phyloP scores from a whole-genome alignment of 2,113 vertebrate genomes.

The Nycticebus coucang region DNA sequence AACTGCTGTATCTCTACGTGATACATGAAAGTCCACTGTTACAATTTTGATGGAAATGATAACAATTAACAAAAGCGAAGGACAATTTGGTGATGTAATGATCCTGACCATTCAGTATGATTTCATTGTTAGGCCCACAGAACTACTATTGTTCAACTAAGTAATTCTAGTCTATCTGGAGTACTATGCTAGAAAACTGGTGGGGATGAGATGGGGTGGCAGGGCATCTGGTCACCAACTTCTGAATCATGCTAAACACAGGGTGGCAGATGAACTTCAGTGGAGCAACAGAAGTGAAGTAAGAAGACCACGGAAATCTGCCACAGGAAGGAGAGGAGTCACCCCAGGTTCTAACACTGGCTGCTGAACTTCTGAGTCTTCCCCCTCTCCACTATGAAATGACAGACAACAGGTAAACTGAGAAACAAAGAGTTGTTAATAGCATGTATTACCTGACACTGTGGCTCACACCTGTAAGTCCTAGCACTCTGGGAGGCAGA shows the following conservation, averaged over 20 bases:
- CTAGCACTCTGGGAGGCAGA: too few species aligned
- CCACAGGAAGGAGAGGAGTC: background rate
- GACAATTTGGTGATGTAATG: background rate
- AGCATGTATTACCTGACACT: background rate
- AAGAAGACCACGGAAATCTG: too few species aligned
- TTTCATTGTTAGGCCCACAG: background rate
- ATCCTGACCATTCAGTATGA: background rate
- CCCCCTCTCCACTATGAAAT: background rate
- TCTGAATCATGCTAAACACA: background rate
- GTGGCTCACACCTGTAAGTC: too few species aligned
- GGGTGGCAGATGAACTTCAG: background rate
- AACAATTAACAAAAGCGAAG: background rate
- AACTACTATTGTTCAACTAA: background rate
- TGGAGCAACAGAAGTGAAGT: rapidly evolving
- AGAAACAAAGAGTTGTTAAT: background rate
- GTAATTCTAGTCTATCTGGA: background rate
- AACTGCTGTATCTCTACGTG: background rate
- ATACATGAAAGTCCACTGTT: background rate
- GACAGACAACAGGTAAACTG: background rate
- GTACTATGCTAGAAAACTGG: background rate
- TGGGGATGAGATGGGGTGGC: background rate
- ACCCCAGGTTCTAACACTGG: background rate
- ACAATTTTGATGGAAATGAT: background rate
- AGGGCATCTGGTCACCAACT: background rate
- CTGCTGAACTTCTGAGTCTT: background rate